Evolutionary conservation across 2,113 vertebrate genomes (phyloP).

Genomic region (Caranx ignobilis): DNA sequence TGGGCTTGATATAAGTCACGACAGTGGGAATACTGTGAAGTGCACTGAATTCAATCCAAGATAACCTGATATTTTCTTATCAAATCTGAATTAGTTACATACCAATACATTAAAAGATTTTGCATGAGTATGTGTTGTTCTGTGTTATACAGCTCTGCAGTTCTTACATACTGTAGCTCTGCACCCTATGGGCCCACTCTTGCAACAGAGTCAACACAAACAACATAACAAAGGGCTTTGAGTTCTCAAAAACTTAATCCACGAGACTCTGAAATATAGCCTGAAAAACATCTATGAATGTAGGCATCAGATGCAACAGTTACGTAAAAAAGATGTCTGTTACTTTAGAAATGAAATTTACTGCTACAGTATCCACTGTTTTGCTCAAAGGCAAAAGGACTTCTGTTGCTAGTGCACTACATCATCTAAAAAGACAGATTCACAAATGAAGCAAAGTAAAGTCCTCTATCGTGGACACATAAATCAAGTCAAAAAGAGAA

Average conservation of each 20-base stretch:
- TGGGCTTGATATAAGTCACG: background rate
- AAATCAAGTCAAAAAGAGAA: background rate
- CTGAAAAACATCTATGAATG: background rate
- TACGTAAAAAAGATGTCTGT: background rate
- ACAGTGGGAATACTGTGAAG: background rate
- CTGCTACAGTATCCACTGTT: background rate
- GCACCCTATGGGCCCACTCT: background rate
- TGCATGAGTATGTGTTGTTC: background rate
- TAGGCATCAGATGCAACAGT: background rate
- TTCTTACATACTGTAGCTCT: slow-evolving; percentile 5
- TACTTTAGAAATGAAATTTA: background rate
- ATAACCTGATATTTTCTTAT: background rate
- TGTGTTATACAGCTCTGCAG: background rate
- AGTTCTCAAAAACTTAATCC: background rate
- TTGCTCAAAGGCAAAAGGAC: background rate
- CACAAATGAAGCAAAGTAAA: background rate
- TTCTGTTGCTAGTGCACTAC: background rate
- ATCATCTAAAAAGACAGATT: background rate
- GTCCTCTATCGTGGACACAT: background rate
- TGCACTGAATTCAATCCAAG: background rate
- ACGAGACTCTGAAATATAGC: background rate
- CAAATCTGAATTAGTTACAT: background rate
- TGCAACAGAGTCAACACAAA: slow-evolving; percentile 4
- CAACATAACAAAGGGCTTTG: slow-evolving; percentile 14
- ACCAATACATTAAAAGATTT: background rate